Base-by-base conservation (phyloP, 1,140 invertebrate species). In the Penaeus vannamei region DNA sequence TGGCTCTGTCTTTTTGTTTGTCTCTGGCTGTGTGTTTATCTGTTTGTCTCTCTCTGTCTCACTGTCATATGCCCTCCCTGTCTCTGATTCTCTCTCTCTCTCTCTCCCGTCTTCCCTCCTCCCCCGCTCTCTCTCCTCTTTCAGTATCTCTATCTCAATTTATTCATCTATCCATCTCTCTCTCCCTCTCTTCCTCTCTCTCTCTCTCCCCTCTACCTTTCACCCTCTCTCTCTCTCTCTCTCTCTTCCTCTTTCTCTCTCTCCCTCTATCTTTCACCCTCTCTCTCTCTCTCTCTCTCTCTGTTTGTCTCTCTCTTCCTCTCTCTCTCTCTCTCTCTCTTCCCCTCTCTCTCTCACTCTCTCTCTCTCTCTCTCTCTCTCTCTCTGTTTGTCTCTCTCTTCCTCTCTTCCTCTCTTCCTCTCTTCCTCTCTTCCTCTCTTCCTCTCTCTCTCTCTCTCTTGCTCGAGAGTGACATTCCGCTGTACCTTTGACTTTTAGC, bases 161-260 rank as follows among this genome's bases (percentile, higher is more conserved):
- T 42, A 42, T 42, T 2, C 8, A 4, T 42, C 8, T 42, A 42
- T 42, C 36, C 5, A 36, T 36, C n/a, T 36, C 36, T 23, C 76
- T 10, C 7, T 36, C 76, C 7, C n/a, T 42, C 32, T 8, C 8
- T 42, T 36, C 53, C 2, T 42, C 42, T 81, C 29, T 81, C 79
- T 77, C 3, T 77, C 7, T 77, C 42, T 19, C 26, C 0, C 36
- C n/a, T 76, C 3, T 19, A 0, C 26, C 72, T 77, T 0, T 77
- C 72, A 26, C 1, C 26, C 72, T 77, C 26, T 77, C 19, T 83
- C 23, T 62, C 53, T 83, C 22, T 62, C 1, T 83, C 53, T 83
- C 22, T 59, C 81, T 83, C 81, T 83, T 29, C 22, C 59, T 83
- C 81, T 83, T 53, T 83, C 59, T 53, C 59, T 23, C 59, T n/a